Evolutionary conservation across 2,888 invertebrate genomes (phyloP).

Genomic region (Augiades crinisus): DNA sequence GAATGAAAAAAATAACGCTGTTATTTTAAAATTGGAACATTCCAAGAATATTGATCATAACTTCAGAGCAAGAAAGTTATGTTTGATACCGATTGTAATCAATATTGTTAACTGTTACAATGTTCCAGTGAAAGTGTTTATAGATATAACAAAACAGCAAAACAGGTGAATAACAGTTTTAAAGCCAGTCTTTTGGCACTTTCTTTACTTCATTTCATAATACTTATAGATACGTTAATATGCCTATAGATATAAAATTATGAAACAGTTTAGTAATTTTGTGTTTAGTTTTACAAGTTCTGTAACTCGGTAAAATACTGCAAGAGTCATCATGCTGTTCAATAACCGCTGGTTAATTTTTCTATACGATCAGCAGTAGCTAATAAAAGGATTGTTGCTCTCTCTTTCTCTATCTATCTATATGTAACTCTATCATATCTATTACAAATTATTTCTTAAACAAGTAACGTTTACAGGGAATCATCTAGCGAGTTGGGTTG

Average conservation of each 20-base stretch:
- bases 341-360: too few species aligned
- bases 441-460: not conserved
- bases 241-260: too few species aligned
- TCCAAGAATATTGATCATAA: conserved; percentile 82
- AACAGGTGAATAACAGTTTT: conserved; percentile 79
- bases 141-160: conserved; percentile 80
- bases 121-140: conserved; percentile 79
- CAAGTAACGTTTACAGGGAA: conserved; percentile 47
- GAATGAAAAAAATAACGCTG: conserved; percentile 69
- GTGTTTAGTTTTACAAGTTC: too few species aligned
- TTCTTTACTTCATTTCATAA: too few species aligned
- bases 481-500: conserved; percentile 61
- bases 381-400: too few species aligned
- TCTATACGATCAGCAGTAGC: too few species aligned
- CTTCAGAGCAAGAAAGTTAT: conserved; percentile 82
- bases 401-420: too few species aligned
- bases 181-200: too few species aligned
- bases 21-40: conserved; percentile 82
- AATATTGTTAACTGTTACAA: conserved; percentile 85
- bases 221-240: too few species aligned
- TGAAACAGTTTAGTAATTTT: too few species aligned
- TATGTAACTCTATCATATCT: not conserved
- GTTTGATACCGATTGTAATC: conserved; percentile 85
- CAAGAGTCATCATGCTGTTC: too few species aligned
- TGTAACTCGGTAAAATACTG: too few species aligned